phyloP scores from a whole-genome alignment of 2,888 invertebrate species.

The Diabrotica balteata region DNA sequence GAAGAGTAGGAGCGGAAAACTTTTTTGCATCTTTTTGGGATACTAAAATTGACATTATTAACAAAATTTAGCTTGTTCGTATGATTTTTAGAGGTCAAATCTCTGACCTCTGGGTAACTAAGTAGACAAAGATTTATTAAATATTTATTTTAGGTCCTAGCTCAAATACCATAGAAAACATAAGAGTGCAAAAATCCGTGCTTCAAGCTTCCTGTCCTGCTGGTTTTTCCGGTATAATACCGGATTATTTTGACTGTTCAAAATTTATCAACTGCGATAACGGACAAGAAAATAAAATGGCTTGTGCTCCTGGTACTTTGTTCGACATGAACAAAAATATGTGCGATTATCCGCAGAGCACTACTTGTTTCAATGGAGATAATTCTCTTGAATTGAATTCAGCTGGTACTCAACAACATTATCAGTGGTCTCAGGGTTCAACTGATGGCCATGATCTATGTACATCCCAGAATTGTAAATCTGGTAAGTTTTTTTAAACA shows the following conservation, averaged over 20 bases:
- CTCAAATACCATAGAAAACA: constrained; percentile 34
- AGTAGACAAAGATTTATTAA: too few species aligned
- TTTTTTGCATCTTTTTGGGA: too few species aligned
- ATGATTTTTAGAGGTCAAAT: too few species aligned
- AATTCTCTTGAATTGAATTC: constrained; percentile 15
- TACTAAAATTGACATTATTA: too few species aligned
- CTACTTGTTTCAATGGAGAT: constrained; percentile 56
- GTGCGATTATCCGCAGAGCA: constrained; percentile 65
- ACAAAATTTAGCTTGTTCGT: too few species aligned
- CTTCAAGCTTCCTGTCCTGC: constrained; percentile 61
- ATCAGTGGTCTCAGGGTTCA: too few species aligned
- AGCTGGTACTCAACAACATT: neutral
- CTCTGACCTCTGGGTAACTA: too few species aligned
- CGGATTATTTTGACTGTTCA: constrained; percentile 68
- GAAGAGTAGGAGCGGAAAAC: too few species aligned
- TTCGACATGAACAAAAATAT: constrained; percentile 56
- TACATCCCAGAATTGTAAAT: too few species aligned
- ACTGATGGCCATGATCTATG: too few species aligned
- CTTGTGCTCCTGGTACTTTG: constrained; percentile 66
- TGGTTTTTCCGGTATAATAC: constrained; percentile 63
- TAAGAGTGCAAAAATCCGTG: constrained; percentile 31
- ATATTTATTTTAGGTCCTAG: constrained; percentile 37
- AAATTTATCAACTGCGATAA: constrained; percentile 70
- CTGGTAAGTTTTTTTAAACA: too few species aligned
- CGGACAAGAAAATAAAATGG: constrained; percentile 63